Base-by-base conservation (phyloP, 2,113 vertebrate genomes). In the Gambusia affinis region DNA sequence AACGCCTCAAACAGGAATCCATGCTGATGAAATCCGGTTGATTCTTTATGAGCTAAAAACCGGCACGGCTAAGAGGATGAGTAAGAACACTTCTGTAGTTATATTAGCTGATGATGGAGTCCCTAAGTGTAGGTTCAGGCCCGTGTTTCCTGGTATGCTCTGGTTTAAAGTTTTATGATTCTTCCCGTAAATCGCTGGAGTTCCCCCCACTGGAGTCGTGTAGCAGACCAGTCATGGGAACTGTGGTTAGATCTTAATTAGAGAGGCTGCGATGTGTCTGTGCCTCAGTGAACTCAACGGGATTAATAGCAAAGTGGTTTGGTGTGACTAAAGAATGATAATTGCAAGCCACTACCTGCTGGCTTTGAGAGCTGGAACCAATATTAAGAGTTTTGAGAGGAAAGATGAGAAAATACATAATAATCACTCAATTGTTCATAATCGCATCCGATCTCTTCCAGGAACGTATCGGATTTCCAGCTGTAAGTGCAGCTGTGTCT, bases 121-220 rank as follows among this genome's bases (percentile, higher is more conserved):
- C 75, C 75, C 75, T 90, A 89, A 88, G 86, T 91, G 91, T 92
- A 88, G 82, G 88, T 89, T 91, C 79, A 79, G 75, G 76, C 85
- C 83, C 84, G 71, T 79, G 83, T 90, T 92, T 93, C 90, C 92
- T 91, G 91, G 89, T 92, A 92, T 79, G 80, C 85, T 88, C 89
- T 85, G 91, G 84, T 88, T 92, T 90, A 88, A 60, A 84, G 85
- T 90, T 92, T 92, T 91, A 91, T 81, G 89, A 83, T 85, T 81
- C 75, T 93, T 93, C 89, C 91, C 70, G 90, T 93, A 93, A 93
- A 85, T 84, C 31, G 78, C 80, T 83, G 88, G 73, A 81, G 80
- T 83, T 64, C 85, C 89, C 81, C 85, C 78, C 87, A 85, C 76
- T 62, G 60, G 78, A 83, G 79, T 71, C 71, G 47, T 80, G 86